These are phyloP conservation scores for Drosophila robusta DNA, from an alignment of 2,888 invertebrate genomes.

Conservation along the genomic window DNA sequence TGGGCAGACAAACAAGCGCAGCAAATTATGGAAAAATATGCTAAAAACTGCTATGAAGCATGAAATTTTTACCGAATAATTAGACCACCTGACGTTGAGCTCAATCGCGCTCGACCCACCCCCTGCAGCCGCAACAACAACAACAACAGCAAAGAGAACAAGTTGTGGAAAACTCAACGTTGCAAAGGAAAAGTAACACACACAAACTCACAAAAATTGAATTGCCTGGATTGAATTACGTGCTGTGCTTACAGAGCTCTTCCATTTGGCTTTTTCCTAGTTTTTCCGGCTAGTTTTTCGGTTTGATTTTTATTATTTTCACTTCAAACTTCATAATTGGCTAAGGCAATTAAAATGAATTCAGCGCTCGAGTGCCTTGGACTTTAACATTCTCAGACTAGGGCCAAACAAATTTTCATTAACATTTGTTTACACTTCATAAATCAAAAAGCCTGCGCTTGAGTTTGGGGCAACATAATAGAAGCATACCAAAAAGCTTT, in stretches of 20 bases:
- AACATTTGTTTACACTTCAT: conserved; percentile 66
- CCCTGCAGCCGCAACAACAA: conserved; percentile 1
- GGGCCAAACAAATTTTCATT: conserved; percentile 47
- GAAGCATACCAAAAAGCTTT: conserved; percentile 16
- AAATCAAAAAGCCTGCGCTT: conserved; percentile 55
- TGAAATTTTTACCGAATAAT: conserved; percentile 69
- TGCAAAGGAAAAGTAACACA: conserved; percentile 14
- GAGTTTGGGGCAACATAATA: conserved; percentile 21
- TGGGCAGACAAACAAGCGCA: conserved; percentile 69
- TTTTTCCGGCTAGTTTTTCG: conserved; percentile 45
- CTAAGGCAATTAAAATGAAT: conserved; percentile 60
- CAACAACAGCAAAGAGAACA: conserved; percentile 15
- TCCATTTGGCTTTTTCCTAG: conserved; percentile 23
- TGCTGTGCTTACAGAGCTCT: conserved; percentile 45
- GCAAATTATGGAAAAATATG: conserved; percentile 73
- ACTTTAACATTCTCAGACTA: conserved; percentile 18
- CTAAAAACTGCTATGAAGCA: conserved; percentile 59
- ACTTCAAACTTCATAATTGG: conserved; percentile 65
- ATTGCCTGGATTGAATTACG: conserved; percentile 72
- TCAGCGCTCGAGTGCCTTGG: conserved; percentile 14
- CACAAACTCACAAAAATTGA: conserved; percentile 44
- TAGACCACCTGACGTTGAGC: conserved; percentile 51
- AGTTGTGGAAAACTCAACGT: conserved; percentile 24
- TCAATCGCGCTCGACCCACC: background rate
- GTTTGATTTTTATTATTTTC: conserved; percentile 28